phyloP scores from a whole-genome alignment of 2,113 vertebrate species.

The Misgurnus anguillicaudatus region DNA sequence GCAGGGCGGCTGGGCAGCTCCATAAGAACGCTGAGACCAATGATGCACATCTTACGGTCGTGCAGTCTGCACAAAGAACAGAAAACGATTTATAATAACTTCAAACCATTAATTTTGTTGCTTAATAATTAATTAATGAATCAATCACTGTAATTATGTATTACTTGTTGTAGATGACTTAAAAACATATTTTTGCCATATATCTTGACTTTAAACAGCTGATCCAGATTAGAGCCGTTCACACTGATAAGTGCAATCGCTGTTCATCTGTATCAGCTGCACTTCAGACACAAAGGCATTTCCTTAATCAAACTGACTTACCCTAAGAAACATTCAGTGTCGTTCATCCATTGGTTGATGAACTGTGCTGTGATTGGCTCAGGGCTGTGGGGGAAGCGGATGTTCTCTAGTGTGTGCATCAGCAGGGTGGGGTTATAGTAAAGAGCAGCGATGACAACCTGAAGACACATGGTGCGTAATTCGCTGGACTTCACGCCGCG shows the following conservation, averaged over 20 bases:
- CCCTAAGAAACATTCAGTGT: conserved; percentile 96
- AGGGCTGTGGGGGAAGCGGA: conserved; percentile 87
- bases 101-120: too few species aligned
- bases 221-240: neutral
- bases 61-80: conserved; percentile 78
- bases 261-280: neutral
- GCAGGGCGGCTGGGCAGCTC: conserved; percentile 86
- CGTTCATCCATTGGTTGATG: conserved; percentile 98
- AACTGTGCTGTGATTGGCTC: conserved; percentile 94
- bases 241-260: neutral
- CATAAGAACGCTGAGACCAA: conserved; percentile 92
- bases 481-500: conserved; percentile 93
- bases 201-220: neutral
- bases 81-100: too few species aligned
- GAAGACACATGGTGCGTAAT: conserved; percentile 95
- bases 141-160: too few species aligned
- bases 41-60: conserved; percentile 97
- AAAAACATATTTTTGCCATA: too few species aligned
- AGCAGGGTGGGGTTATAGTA: conserved; percentile 92
- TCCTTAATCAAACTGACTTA: conserved; percentile 56
- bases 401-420: conserved; percentile 89
- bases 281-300: neutral
- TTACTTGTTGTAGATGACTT: too few species aligned
- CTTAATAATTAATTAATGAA: too few species aligned
- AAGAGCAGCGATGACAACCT: conserved; percentile 93